Evolutionary conservation across 2,113 vertebrate genomes (phyloP).

Genomic region (Lepisosteus oculatus): DNA sequence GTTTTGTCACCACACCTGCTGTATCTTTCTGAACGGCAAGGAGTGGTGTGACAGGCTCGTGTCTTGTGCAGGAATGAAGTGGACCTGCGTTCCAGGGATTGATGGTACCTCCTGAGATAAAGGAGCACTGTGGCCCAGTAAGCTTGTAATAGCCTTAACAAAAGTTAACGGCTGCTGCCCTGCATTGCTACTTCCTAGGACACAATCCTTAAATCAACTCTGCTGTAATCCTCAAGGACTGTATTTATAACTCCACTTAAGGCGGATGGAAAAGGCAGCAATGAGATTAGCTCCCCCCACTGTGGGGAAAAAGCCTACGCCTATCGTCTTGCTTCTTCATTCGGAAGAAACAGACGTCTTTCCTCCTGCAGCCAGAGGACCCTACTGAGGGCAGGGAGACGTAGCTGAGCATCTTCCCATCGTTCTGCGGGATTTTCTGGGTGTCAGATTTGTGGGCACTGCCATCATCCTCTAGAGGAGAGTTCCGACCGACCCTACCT

Average conservation of each 20-base stretch:
- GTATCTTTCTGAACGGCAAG: too few species aligned
- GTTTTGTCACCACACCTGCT: too few species aligned
- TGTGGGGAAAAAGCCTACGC: conserved; percentile 49
- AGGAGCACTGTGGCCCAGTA: not conserved
- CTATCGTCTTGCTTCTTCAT: conserved; percentile 50
- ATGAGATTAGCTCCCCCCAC: conserved; percentile 66
- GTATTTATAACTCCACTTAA: conserved; percentile 72
- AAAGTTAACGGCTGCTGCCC: not conserved
- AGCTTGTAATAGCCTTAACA: conserved; percentile 5
- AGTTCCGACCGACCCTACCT: too few species aligned
- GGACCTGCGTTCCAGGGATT: too few species aligned
- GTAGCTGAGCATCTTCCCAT: too few species aligned
- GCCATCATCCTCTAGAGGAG: too few species aligned
- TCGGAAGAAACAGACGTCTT: conserved; percentile 35
- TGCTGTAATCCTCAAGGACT: conserved; percentile 47
- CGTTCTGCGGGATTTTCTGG: too few species aligned
- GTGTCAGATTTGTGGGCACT: too few species aligned
- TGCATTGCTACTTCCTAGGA: not conserved
- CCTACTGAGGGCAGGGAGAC: not conserved
- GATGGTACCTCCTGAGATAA: too few species aligned
- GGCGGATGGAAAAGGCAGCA: conserved; percentile 64
- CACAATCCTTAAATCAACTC: conserved; percentile 1
- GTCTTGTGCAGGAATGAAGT: too few species aligned
- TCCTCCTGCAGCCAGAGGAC: conserved; percentile 24
- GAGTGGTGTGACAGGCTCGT: too few species aligned